Evolutionary conservation across 2,113 vertebrate species (phyloP).

Genomic region (Orthonyx spaldingii): DNA sequence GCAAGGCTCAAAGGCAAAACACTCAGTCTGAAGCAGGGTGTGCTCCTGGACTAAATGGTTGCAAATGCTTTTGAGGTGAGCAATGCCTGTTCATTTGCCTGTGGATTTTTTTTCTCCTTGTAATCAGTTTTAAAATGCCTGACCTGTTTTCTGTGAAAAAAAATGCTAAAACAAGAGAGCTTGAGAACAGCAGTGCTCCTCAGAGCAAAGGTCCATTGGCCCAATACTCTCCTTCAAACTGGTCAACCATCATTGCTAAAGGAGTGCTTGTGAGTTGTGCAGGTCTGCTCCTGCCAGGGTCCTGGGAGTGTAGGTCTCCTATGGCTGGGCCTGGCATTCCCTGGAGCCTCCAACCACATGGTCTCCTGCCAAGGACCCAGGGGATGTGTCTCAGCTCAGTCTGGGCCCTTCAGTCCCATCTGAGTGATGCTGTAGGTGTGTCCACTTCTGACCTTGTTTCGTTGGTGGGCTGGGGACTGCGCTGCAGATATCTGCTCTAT

Average conservation of each 20-base stretch:
- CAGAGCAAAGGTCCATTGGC: background rate
- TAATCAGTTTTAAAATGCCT: background rate
- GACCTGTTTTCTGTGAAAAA: background rate
- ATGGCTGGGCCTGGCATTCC: background rate
- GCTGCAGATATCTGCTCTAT: background rate
- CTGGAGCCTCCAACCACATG: background rate
- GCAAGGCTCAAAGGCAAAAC: background rate
- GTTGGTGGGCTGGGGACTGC: background rate
- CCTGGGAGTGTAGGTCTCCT: background rate
- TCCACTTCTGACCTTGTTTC: background rate
- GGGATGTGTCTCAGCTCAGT: background rate
- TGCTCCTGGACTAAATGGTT: background rate
- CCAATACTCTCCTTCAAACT: background rate
- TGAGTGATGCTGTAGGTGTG: background rate
- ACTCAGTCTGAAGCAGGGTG: background rate
- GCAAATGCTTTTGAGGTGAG: background rate
- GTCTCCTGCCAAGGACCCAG: background rate
- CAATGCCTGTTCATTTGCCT: background rate
- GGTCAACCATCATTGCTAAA: too few relatives aligned
- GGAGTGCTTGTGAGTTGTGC: background rate
- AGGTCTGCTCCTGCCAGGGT: background rate
- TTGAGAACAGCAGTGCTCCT: background rate
- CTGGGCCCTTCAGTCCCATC: background rate
- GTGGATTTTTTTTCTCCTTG: background rate
- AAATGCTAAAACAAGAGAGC: background rate